A percentile compares a stretch with the other conserved stretches of the same genome.
Conservation (phyloP, 2,888 invertebrate species). For the Protodeltote pygarga region DNA sequence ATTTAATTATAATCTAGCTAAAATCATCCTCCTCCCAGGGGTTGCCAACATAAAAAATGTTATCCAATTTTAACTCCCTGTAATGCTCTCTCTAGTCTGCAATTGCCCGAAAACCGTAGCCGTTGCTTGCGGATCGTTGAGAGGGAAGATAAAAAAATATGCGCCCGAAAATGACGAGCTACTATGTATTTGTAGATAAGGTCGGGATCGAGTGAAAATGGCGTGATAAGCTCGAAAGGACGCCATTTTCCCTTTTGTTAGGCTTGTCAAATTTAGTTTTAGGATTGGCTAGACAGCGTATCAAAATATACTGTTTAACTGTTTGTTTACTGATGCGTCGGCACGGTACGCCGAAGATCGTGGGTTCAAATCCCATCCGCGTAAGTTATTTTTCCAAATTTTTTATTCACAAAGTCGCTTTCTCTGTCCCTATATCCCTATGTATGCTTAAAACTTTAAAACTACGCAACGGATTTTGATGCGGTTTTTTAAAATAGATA, state of each 20-base stretch:
- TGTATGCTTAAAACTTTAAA: no score
- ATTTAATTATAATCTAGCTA: constrained; percentile 18
- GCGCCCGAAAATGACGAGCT: constrained; percentile 60
- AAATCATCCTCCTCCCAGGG: constrained; percentile 12
- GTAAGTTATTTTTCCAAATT: no score
- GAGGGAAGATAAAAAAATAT: constrained; percentile 71
- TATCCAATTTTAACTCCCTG: constrained; percentile 52
- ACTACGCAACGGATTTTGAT: no score
- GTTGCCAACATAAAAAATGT: constrained; percentile 46
- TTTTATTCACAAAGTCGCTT: no score
- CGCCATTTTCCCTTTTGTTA: constrained; percentile 14
- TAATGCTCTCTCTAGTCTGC: constrained; percentile 55
- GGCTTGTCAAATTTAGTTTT: constrained; percentile 20
- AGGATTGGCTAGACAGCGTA: constrained; percentile 2
- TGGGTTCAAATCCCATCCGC: no score
- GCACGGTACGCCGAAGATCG: no score
- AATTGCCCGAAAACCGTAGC: constrained; percentile 58
- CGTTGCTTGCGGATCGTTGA: constrained; percentile 52
- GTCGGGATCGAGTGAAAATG: constrained; percentile 40
- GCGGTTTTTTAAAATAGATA: no score
- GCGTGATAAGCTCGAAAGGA: constrained; percentile 25
- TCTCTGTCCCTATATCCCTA: no score
- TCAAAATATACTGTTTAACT: background rate
- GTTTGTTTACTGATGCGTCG: no score
- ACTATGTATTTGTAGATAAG: constrained; percentile 62